Evolutionary conservation across 2,888 invertebrate species (phyloP).

Genomic region (Drosophila nr. fundita): DNA sequence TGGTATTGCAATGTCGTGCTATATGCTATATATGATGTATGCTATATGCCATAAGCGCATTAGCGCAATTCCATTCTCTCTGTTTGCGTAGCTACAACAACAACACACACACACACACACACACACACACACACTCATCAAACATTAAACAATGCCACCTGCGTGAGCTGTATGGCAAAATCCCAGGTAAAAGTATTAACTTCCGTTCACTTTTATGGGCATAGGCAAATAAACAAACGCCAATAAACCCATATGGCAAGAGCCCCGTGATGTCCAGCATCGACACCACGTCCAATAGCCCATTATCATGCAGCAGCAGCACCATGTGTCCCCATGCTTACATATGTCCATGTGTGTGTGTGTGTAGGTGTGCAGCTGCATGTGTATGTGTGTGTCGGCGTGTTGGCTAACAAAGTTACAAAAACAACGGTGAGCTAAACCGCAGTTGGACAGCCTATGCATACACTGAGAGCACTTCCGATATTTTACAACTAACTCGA

Average conservation of each 20-base stretch:
- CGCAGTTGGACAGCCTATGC: constrained; percentile 8
- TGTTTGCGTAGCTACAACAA: constrained; percentile 46
- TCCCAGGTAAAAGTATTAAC: constrained; percentile 77
- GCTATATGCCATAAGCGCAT: constrained; percentile 73
- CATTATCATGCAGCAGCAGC: constrained; percentile 57
- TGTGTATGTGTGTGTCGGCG: constrained; percentile 12
- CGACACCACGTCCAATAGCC: constrained; percentile 42
- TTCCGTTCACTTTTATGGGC: constrained; percentile 76
- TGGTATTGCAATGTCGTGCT: constrained; percentile 48
- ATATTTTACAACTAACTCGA: background rate
- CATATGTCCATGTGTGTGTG: background rate
- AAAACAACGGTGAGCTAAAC: constrained; percentile 38
- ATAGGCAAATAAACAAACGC: constrained; percentile 34
- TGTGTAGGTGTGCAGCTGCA: background rate
- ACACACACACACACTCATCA: constrained; percentile 12
- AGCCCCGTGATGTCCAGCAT: constrained; percentile 53
- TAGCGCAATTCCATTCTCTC: constrained; percentile 77
- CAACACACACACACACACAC: background rate
- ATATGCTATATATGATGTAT: background rate
- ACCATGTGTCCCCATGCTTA: constrained; percentile 36
- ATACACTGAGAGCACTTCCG: constrained; percentile 25
- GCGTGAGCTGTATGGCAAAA: constrained; percentile 52
- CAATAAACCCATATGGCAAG: constrained; percentile 21
- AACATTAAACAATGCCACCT: constrained; percentile 65
- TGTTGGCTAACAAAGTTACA: constrained; percentile 57